A percentile compares a stretch with the other conserved stretches of the same genome.
phyloP scores from a whole-genome alignment of 1,140 invertebrate species.

The Anastatus disparis region DNA sequence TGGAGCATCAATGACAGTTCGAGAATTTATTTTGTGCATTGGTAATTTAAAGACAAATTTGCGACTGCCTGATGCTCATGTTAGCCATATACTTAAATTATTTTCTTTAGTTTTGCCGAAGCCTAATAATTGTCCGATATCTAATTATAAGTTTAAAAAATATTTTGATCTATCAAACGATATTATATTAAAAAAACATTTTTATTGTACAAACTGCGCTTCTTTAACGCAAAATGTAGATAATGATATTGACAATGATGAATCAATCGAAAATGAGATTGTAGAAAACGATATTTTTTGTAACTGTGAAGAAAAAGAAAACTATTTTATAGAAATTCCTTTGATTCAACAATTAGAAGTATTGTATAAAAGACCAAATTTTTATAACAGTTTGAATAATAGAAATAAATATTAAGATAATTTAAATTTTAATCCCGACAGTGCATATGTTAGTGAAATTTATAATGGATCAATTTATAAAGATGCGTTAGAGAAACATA shows the following conservation, averaged over 20 bases:
- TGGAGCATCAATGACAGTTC: no score
- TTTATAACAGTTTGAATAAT: neutral
- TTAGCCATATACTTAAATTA: no score
- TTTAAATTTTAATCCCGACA: no score
- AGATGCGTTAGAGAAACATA: neutral
- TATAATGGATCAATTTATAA: slow-evolving; percentile 13
- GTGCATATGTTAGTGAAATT: neutral
- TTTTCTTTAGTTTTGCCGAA: no score
- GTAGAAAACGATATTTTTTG: neutral
- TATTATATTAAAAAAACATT: no score
- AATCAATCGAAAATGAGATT: neutral
- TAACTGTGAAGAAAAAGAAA: neutral
- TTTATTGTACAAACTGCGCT: no score
- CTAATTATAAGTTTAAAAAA: no score
- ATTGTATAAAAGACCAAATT: neutral
- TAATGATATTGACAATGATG: neutral
- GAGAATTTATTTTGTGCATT: neutral
- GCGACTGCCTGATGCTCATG: no score
- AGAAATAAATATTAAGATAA: no score
- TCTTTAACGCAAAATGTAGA: neutral
- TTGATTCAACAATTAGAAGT: neutral
- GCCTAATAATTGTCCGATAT: no score
- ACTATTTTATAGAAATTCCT: slow-evolving; percentile 15
- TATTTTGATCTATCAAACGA: no score
- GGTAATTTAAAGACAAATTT: neutral